Evolutionary conservation across 2,113 vertebrate species (phyloP).

Genomic region (Nesogale talazaci): DNA sequence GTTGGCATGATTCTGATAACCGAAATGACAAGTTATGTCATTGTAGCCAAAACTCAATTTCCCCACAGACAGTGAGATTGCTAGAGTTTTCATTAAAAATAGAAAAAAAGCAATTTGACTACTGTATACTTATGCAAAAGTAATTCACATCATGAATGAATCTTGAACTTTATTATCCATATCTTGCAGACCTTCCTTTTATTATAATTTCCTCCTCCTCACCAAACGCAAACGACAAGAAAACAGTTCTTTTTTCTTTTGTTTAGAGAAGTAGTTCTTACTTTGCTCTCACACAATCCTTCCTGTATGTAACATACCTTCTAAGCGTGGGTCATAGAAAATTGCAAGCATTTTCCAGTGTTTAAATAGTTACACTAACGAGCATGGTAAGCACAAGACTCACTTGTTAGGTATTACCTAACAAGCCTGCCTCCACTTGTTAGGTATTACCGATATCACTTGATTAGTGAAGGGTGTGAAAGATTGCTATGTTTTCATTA

Average conservation of each 20-base stretch:
- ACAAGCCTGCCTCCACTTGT: constrained; percentile 67
- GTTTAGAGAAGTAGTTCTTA: background rate
- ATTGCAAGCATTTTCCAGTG: background rate
- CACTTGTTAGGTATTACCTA: constrained; percentile 65
- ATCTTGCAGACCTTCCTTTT: constrained; percentile 46
- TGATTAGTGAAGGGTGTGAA: background rate
- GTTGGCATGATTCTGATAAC: constrained; percentile 57
- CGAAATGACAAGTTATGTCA: background rate
- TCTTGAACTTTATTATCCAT: constrained; percentile 24
- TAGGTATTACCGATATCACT: constrained; percentile 52
- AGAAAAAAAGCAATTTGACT: constrained; percentile 5
- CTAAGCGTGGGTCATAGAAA: constrained; percentile 22
- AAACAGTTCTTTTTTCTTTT: background rate
- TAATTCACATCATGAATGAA: constrained; percentile 39
- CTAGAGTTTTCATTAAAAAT: constrained; percentile 34
- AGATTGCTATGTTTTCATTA: background rate
- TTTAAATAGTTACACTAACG: constrained; percentile 16
- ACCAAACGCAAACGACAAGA: constrained; percentile 57
- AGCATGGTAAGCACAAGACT: background rate
- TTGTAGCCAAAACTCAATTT: background rate
- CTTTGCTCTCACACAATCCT: background rate
- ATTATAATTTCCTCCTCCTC: constrained; percentile 13
- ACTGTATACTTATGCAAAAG: background rate
- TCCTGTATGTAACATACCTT: background rate
- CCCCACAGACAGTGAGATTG: background rate